Base-by-base conservation (phyloP, 1,140 invertebrate species). In the Pachyrhynchus sulphureomaculatus region DNA sequence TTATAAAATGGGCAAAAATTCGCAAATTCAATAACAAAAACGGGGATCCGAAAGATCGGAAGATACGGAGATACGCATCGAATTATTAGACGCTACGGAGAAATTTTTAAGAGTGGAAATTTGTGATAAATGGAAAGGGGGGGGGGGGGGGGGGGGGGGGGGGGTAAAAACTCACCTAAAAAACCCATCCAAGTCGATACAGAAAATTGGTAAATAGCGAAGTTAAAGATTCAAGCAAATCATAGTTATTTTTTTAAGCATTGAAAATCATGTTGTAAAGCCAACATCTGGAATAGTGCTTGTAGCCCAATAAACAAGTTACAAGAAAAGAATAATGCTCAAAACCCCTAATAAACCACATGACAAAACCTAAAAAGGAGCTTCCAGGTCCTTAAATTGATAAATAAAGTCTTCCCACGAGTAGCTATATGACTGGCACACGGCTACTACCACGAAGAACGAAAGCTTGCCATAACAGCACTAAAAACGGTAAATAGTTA, bases 81-180 rank as follows among this genome's bases (percentile, higher is more conserved):
- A 64, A 12, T 12, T 64, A 8, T 21, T 55, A n/a, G 62, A 64
- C 2, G 49, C 36, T 17, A 58, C 55, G 1, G 57, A 51, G n/a
- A 60, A 60, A n/a, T n/a, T 23, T 60, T 60, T 44, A 51, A 60
- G 24, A 62, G 32, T 13, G 61, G n/a, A n/a, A 64, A 60, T 24
- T 64, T 49, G 62, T 67, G 47, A 61, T 64, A 56, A 64, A 61
- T 26, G 63, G n/a, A n/a, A n/a, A n/a, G n/a, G n/a, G n/a, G n/a
- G n/a, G n/a, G n/a, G n/a, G n/a, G n/a, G n/a, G n/a, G n/a, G n/a
- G n/a, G n/a, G n/a, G n/a, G n/a, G n/a, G n/a, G n/a, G n/a, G n/a
- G 62, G 33, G 54, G 44, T 32, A 64, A 60, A 41, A 12, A 26
- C 6, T n/a, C n/a, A n/a, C n/a, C n/a, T n/a, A 0, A 24, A 9